phyloP scores from a whole-genome alignment of 1,140 invertebrate genomes.

The Monomorium pharaonis region DNA sequence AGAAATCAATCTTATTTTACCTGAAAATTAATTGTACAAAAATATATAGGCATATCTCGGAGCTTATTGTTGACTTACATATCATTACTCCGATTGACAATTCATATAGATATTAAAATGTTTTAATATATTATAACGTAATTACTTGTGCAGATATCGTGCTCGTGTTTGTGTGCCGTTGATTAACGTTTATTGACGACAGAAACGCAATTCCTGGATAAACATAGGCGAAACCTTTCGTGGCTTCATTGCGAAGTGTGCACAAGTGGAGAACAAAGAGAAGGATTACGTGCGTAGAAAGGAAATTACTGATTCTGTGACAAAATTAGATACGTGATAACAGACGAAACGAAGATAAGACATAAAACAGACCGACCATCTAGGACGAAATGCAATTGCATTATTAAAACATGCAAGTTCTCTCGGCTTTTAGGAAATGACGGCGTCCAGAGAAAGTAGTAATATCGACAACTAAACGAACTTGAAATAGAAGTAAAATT shows the following conservation, averaged over 20 bases:
- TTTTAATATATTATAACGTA: not conserved
- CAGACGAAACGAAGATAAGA: not conserved
- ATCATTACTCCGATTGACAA: not conserved
- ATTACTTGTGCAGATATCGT: not conserved
- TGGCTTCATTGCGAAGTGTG: not conserved
- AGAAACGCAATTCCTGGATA: conserved; percentile 1
- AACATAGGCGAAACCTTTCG: conserved; percentile 12
- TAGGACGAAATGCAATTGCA: not conserved
- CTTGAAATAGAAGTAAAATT: not conserved
- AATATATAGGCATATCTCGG: not conserved
- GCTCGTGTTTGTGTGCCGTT: not conserved
- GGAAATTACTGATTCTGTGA: conserved; percentile 23
- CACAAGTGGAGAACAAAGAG: not conserved
- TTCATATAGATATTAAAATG: not conserved
- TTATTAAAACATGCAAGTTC: not conserved
- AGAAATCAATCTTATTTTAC: not conserved
- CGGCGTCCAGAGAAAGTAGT: not conserved
- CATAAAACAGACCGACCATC: not conserved
- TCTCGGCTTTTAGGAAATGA: not conserved
- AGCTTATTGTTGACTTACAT: not conserved
- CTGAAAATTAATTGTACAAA: not conserved
- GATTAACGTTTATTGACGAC: not conserved
- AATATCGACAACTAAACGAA: not conserved
- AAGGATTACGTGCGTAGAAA: conserved; percentile 39
- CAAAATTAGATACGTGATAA: not conserved